Percentiles rank a stretch among this genome's conserved stretches.
phyloP scores from a whole-genome alignment of 2,888 invertebrate species.

The Hyposoter dolosus region DNA sequence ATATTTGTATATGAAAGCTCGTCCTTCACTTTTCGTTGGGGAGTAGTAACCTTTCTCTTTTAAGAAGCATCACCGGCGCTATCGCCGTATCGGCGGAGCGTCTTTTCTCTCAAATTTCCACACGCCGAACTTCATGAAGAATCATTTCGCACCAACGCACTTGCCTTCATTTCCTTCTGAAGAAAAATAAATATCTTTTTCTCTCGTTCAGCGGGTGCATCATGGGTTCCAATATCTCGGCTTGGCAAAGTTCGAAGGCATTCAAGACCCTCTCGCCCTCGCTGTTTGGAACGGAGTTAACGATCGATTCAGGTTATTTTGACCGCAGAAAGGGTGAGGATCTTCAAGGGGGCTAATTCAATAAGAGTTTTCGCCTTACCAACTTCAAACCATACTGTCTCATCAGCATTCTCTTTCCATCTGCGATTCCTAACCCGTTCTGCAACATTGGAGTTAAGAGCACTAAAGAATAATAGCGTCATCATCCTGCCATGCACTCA shows the following conservation, averaged over 20 bases:
- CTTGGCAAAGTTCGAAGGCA: not conserved
- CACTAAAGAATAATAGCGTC: slow-evolving; percentile 11
- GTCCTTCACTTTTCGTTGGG: not conserved
- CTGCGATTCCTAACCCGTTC: not conserved
- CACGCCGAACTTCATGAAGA: not conserved
- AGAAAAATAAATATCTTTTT: not conserved
- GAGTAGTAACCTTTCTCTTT: slow-evolving; percentile 8
- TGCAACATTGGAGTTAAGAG: not conserved
- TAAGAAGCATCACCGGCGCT: not conserved
- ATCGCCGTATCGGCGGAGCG: not conserved
- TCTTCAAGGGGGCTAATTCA: slow-evolving; percentile 6
- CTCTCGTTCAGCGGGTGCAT: slow-evolving; percentile 24
- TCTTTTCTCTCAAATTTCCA: not conserved
- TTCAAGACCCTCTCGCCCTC: slow-evolving; percentile 47
- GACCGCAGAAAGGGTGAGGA: not conserved
- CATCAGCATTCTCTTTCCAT: not conserved
- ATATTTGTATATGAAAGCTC: not conserved
- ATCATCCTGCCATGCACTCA: slow-evolving; percentile 16
- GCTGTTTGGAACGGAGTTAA: not conserved
- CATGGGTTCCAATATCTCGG: slow-evolving; percentile 47
- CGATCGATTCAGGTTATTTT: slow-evolving; percentile 63
- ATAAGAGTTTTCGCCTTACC: slow-evolving; percentile 36
- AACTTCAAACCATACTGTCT: slow-evolving; percentile 19
- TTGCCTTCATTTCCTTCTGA: not conserved
- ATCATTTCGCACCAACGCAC: not conserved